phyloP scores from a whole-genome alignment of 2,797 vertebrate genomes.

The Percopsis omiscomaycus region DNA sequence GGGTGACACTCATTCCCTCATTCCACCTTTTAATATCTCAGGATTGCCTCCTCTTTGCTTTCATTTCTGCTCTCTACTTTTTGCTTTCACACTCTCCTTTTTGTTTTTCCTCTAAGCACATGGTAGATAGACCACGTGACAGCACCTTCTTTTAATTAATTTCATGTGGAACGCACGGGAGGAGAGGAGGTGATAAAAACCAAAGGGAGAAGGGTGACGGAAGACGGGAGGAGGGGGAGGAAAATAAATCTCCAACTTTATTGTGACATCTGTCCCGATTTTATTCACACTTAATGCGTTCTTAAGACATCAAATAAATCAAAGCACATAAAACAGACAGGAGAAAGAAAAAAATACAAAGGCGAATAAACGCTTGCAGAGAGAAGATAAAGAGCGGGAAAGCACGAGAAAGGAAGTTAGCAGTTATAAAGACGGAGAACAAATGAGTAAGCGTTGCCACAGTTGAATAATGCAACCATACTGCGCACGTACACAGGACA shows the following conservation, averaged over 20 bases:
- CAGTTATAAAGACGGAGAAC: constrained; percentile 61
- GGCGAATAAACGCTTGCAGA: background rate
- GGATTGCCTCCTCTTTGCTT: constrained; percentile 6
- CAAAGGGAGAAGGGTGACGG: background rate
- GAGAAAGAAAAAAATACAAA: background rate
- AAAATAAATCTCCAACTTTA: background rate
- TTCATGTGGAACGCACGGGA: constrained; percentile 18
- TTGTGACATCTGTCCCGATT: constrained; percentile 20
- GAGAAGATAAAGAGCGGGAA: background rate
- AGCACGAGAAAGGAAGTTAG: constrained; percentile 45
- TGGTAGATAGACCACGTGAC: background rate
- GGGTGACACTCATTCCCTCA: background rate
- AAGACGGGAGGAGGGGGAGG: background rate
- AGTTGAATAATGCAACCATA: constrained; percentile 61
- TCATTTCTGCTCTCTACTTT: background rate
- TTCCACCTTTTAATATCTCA: background rate
- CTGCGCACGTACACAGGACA: constrained; percentile 28
- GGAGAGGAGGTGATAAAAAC: constrained; percentile 1
- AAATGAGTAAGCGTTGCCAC: constrained; percentile 64
- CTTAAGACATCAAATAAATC: constrained; percentile 18
- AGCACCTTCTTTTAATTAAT: constrained; percentile 19
- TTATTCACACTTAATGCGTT: constrained; percentile 34
- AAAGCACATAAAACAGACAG: background rate
- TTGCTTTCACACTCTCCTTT: background rate
- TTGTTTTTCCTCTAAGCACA: background rate